A percentile compares a stretch with the other conserved stretches of the same genome.
These are phyloP conservation scores for Erythrocercus mccallii DNA, from an alignment of 2,113 vertebrate species.

Conservation along the genomic window DNA sequence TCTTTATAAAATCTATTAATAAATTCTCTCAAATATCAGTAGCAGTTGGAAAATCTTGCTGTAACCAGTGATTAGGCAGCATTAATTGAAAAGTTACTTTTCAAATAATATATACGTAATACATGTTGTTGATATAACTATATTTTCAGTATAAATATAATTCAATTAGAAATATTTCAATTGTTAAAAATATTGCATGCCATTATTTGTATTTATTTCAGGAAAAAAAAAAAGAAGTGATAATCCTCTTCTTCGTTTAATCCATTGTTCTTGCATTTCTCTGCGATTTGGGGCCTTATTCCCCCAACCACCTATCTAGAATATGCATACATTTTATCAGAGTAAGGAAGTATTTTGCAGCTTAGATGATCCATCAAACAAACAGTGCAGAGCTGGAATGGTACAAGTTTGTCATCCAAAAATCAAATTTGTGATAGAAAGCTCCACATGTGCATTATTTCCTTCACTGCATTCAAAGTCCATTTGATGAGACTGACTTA, in stretches of 20 bases:
- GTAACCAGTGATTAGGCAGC: not conserved
- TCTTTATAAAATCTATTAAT: not conserved
- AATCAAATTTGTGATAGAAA: not conserved
- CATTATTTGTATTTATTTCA: not conserved
- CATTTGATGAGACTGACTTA: not conserved
- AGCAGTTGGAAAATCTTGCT: not conserved
- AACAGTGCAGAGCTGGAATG: not conserved
- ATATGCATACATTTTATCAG: not conserved
- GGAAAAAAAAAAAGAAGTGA: rapidly evolving
- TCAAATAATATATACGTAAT: not conserved
- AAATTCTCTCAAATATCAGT: not conserved
- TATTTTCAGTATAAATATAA: not conserved
- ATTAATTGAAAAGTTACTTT: not conserved
- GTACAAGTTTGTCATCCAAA: not conserved
- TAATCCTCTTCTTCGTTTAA: not conserved
- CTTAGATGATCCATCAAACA: not conserved
- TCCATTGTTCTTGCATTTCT: not conserved
- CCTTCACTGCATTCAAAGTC: not conserved
- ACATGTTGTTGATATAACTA: not conserved
- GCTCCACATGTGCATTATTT: not conserved
- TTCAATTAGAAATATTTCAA: not conserved
- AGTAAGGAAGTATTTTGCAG: not conserved
- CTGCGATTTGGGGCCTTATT: not conserved
- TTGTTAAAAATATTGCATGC: not conserved
- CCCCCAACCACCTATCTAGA: not conserved